Base-by-base conservation (phyloP, 2,888 invertebrate species). In the Pseudococcus viburni region DNA sequence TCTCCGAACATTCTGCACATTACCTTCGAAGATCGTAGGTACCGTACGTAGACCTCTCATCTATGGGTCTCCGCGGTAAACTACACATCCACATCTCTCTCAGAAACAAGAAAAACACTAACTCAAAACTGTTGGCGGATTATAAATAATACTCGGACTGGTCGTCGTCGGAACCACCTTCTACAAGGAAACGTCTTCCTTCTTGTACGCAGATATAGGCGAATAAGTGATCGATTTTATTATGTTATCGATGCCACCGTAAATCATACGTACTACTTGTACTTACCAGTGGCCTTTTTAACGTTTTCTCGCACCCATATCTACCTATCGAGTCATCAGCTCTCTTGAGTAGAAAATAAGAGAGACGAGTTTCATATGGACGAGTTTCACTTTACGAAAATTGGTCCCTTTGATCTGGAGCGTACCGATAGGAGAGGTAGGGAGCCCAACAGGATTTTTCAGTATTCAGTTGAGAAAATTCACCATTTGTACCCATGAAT, bases 1-100 rank as follows among this genome's bases (percentile, higher is more conserved):
- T 80, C 83, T 85, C 55, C 83, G 88, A 88, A 88, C 88, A 88
- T 88, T 88, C 55, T 88, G 77, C 80, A 77, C 46, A 22, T 64
- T 64, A 42, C 86, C n/a, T 33, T 42, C 42, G 11, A 46, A n/a
- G 59, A 51, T 48, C 84, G 86, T n/a, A n/a, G 42, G 17, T 39
- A 68, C 39, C 11, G 86, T 39, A 64, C 5, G 12, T 6, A 48
- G 19, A 48, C 15, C 22, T 26, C 39, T 26, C 17, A 48, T 42
- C 42, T 42, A 42, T 42, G 42, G 42, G 42, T 9, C 42, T 42
- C 26, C 26, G 26, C n/a, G 48, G 84, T 55, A 85, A 8, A 84
- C 48, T 48, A 84, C 48, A n/a, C 8, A 15, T 55, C 26, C 46
- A 83, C 46, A 83, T 42, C 19, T 33, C 19, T 77, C n/a, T 8